phyloP scores from a whole-genome alignment of 2,113 vertebrate genomes.

The Corydoras sp. region DNA sequence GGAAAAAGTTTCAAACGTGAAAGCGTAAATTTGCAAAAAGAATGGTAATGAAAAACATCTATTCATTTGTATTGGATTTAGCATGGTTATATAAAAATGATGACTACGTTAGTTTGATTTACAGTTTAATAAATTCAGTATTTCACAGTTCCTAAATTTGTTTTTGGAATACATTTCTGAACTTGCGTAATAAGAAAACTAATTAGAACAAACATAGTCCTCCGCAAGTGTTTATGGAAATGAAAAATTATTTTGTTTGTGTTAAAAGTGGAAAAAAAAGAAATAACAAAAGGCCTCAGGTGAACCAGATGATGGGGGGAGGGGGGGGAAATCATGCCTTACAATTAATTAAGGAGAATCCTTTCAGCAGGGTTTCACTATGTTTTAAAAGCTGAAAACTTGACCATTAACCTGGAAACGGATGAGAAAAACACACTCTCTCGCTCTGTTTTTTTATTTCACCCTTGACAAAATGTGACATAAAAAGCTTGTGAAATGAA shows the following conservation, averaged over 20 bases:
- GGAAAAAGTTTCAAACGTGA: too few species aligned
- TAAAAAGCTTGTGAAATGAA: constrained; percentile 71
- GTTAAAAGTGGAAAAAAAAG: constrained; percentile 25
- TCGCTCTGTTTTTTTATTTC: constrained; percentile 47
- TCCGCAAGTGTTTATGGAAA: not conserved
- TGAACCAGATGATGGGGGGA: constrained; percentile 11
- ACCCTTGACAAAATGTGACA: constrained; percentile 58
- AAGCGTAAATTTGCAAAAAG: too few species aligned
- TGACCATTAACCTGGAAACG: constrained; percentile 77
- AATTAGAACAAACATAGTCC: too few species aligned
- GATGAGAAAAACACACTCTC: constrained; percentile 55
- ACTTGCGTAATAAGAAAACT: too few species aligned
- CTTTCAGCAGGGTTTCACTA: constrained; percentile 63
- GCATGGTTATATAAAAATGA: too few species aligned
- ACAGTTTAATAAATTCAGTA: too few species aligned
- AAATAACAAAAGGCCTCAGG: constrained; percentile 36
- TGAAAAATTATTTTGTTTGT: constrained; percentile 30
- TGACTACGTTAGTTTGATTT: too few species aligned
- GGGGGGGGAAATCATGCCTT: constrained; percentile 55
- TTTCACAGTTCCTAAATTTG: too few species aligned
- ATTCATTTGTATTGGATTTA: too few species aligned
- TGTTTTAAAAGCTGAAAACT: constrained; percentile 72
- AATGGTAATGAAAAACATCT: too few species aligned
- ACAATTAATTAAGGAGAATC: constrained; percentile 71
- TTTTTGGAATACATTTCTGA: too few species aligned